These are phyloP conservation scores for Schizaphis graminum DNA, from an alignment of 2,888 invertebrate species.

Conservation along the genomic window DNA sequence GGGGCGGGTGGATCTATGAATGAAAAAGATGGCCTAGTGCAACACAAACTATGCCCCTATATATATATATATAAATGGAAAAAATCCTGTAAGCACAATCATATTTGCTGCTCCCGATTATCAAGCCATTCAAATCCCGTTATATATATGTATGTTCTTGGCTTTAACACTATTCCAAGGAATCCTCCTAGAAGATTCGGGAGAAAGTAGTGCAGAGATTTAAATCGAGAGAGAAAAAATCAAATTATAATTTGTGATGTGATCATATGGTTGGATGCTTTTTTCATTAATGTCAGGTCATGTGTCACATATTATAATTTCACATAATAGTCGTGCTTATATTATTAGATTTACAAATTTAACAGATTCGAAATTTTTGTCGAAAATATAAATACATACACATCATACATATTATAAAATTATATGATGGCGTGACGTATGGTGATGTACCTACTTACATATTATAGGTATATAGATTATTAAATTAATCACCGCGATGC, in stretches of 20 bases:
- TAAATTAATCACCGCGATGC: background rate
- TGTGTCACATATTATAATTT: background rate
- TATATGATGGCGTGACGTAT: background rate
- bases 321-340: background rate
- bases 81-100: background rate
- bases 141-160: background rate
- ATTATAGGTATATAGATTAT: background rate
- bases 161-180: background rate
- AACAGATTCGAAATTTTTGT: background rate
- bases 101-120: background rate
- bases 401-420: background rate
- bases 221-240: background rate
- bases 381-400: background rate
- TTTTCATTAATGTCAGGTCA: background rate
- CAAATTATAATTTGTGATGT: background rate
- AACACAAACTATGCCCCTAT: background rate
- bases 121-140: background rate
- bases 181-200: background rate
- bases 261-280: background rate
- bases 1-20: background rate
- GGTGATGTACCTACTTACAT: too few relatives aligned
- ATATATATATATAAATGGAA: background rate
- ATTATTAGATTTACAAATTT: background rate
- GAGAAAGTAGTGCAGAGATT: background rate
- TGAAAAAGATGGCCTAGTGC: background rate